Evolutionary conservation across 1,140 invertebrate genomes (phyloP).

Genomic region (Philotrypesis tridentata): DNA sequence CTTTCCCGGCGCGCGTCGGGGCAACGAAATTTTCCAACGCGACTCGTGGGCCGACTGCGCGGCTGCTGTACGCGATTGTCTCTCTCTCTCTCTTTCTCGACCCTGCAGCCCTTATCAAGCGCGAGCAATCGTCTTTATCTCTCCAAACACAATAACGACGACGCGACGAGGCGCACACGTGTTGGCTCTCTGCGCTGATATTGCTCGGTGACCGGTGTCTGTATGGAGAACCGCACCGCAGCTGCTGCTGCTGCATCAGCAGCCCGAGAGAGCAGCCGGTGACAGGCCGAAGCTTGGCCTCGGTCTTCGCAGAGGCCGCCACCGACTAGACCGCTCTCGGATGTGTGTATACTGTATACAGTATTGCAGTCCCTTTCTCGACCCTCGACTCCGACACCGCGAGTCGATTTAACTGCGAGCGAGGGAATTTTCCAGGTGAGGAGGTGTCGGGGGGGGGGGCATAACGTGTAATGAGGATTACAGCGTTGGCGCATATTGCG

Average conservation of each 20-base stretch:
- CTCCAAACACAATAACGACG: too few species aligned
- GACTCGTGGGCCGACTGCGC: too few species aligned
- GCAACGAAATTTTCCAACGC: conserved; percentile 25
- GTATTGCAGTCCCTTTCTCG: neutral
- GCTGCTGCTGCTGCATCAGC: neutral
- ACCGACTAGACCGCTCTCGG: neutral
- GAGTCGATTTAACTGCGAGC: too few species aligned
- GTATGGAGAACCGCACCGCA: neutral
- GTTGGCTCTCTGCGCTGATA: too few species aligned
- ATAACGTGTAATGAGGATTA: too few species aligned
- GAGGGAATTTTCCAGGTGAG: neutral
- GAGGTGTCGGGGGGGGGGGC: too few species aligned
- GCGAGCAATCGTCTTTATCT: conserved; percentile 30
- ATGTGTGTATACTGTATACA: neutral
- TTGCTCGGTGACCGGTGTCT: neutral
- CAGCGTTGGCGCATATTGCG: neutral
- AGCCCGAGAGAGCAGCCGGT: neutral
- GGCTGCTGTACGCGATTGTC: too few species aligned
- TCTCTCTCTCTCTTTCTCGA: conserved; percentile 30
- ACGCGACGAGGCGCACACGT: too few species aligned
- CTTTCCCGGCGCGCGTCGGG: neutral
- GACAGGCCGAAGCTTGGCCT: neutral
- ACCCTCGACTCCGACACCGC: too few species aligned
- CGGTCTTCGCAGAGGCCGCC: conserved; percentile 31
- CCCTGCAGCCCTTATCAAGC: conserved; percentile 18